Evolutionary conservation across 1,140 invertebrate genomes (phyloP), one percentile per base, ranked within the genome.

Genomic region (Idris sp.): DNA sequence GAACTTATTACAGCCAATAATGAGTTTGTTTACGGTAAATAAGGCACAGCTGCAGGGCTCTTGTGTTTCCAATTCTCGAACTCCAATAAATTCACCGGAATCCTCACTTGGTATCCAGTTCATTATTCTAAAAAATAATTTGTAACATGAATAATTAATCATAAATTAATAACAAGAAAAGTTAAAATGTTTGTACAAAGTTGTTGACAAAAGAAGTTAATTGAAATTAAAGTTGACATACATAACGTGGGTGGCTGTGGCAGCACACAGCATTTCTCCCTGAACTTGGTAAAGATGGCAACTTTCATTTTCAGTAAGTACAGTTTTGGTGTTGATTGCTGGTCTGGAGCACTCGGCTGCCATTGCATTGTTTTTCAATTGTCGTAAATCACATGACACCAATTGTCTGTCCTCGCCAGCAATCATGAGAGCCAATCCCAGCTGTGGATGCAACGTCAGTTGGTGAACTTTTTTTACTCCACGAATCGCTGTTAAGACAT

Each of bases 1-100:
- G 74, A 95, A 94, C 79, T 93, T 93, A 65, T 95, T 92, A 43
- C 93, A 92, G 30, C 92, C 93, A 48, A 95, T 90, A 15, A 96
- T 90, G 0, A 94, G 88, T 62, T 91, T 90, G 74, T 92, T 90
- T 33, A 89, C 85, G 0, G 91, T 92, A 64, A 94, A 93, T 74
- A 92, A 89, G 9, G 94, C 90, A 78, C 94, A 94, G 64, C 91
- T 92, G 26, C 93, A 92, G 0, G 94, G 91, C 68, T 93, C 91
- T 26, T 90, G 89, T 0, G 92, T 93, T 69, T 91, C 91, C n/a
- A 95, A 80, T 56, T 93, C 90, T 58, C 92, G 86, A 10, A 90
- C 83, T 0, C 89, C 87, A 19, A 90, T 84, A 76, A 93, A 93
- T 76, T 89, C 82, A 5, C 82, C 84, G 1, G 62, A 73, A 58